Evolutionary conservation across 2,797 vertebrate genomes (phyloP).

Genomic region (Schizothorax lantsangensis): DNA sequence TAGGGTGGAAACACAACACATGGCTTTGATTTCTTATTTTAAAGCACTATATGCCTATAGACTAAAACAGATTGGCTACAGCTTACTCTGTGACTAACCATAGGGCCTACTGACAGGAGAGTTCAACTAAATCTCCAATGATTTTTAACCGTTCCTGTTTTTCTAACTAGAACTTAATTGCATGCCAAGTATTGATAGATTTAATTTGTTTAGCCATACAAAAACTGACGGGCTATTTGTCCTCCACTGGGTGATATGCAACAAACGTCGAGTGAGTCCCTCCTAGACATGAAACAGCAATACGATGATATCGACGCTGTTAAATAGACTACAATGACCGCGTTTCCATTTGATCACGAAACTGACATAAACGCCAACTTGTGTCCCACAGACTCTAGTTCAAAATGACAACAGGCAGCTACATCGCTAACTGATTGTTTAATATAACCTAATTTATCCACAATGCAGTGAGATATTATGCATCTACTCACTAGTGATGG

Average conservation of each 20-base stretch:
- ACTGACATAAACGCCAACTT: background rate
- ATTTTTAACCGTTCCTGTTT: background rate
- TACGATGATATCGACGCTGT: background rate
- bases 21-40: background rate
- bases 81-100: background rate
- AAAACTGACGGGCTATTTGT: background rate
- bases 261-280: background rate
- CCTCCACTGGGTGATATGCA: background rate
- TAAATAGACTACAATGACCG: background rate
- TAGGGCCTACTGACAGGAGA: background rate
- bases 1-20: background rate
- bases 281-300: background rate
- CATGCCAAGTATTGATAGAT: background rate
- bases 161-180: background rate
- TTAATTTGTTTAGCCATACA: background rate
- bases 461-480: background rate
- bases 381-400: background rate
- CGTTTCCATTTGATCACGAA: background rate
- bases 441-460: background rate
- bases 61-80: background rate
- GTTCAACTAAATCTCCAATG: background rate
- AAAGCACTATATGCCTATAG: background rate
- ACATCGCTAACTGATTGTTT: background rate
- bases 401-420: background rate
- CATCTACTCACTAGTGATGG: conserved; percentile 29